Evolutionary conservation across 2,888 invertebrate species (phyloP), one percentile per base, ranked within the genome.

Genomic region (Volucella inflata): DNA sequence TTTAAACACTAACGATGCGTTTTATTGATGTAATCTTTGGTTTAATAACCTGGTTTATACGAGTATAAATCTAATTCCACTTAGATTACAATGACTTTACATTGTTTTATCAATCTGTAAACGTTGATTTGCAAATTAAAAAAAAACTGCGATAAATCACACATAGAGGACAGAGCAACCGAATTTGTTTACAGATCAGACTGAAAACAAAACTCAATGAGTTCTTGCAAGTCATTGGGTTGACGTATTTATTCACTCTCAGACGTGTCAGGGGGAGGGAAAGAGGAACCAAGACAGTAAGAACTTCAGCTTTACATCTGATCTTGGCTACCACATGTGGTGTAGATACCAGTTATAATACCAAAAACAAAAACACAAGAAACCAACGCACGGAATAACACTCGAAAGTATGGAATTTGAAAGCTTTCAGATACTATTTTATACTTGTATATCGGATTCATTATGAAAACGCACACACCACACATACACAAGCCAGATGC

Each of bases 221-320:
- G 46, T 51, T 76, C 65, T 53, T 51, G 77, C 77, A 62, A 77
- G 77, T 68, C 77, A 77, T 62, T 38, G 17, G 42, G 48, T 60
- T 77, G 77, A 64, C 62, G 77, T 67, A 65, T 57, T 48, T n/a
- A 38, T 44, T 55, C 21, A 50, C 21, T 48, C 10, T 2, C 17
- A 14, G 40, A 55, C 14, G 30, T 14, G 2, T 11, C 16, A 17
- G 6, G 12, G 10, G 16, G 10, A 6, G 4, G 12, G 9, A n/a
- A 21, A 6, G 10, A 12, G 4, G 6, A 14, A 6, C 8, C 4
- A 55, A 44, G 44, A 17, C 9, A 21, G 8, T 12, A 16, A 17
- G 12, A 50, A 50, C 6, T 8, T 14, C 12, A 44, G 36, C 50
- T 51, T 60, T 12, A 16, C 71, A 57, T 46, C 36, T 46, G 3